phyloP scores from a whole-genome alignment of 2,113 vertebrate genomes.

The Alexandromys fortis region DNA sequence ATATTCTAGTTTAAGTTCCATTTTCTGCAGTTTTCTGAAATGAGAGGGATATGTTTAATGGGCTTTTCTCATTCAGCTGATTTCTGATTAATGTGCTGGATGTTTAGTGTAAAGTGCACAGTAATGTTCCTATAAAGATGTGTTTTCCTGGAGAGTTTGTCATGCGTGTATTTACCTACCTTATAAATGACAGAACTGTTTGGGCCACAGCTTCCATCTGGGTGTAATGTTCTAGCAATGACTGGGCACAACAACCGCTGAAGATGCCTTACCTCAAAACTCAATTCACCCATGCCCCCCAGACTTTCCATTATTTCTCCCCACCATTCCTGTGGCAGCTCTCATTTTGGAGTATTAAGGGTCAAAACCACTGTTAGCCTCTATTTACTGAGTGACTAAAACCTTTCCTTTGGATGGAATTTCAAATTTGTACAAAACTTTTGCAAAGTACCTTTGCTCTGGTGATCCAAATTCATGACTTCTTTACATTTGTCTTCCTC shows the following conservation, averaged over 20 bases:
- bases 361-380: not conserved
- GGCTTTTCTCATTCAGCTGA: not conserved
- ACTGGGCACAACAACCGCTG: not conserved
- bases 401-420: conserved; percentile 12
- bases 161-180: not conserved
- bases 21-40: not conserved
- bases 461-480: not conserved
- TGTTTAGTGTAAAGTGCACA: not conserved
- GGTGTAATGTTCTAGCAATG: not conserved
- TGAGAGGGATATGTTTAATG: not conserved
- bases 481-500: not conserved
- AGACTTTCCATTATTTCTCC: not conserved
- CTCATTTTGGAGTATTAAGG: not conserved
- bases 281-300: not conserved
- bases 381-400: not conserved
- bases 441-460: not conserved
- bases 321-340: not conserved
- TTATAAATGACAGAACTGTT: not conserved
- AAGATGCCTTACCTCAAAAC: not conserved
- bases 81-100: not conserved
- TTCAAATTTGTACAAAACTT: conserved; percentile 24
- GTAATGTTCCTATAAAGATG: not conserved
- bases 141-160: not conserved
- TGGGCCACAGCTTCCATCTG: not conserved
- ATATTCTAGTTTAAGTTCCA: not conserved